Evolutionary conservation across 2,888 invertebrate genomes (phyloP).

Genomic region (Troilus luridus): DNA sequence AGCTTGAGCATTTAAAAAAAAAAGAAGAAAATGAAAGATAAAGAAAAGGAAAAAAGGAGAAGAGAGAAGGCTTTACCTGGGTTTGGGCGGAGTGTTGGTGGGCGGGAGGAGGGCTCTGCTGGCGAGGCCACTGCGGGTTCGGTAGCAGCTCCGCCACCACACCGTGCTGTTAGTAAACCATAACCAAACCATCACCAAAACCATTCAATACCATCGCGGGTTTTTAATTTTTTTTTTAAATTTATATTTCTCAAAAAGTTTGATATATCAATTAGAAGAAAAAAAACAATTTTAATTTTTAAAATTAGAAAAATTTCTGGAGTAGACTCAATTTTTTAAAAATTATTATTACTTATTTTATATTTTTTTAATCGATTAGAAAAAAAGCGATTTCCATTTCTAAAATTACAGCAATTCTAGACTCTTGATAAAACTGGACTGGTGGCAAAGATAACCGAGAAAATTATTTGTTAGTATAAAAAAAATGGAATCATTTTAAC

Average conservation of each 20-base stretch:
- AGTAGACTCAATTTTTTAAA: background rate
- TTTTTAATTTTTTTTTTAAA: background rate
- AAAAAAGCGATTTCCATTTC: background rate
- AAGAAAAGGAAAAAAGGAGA: background rate
- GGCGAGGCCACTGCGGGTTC: constrained; percentile 71
- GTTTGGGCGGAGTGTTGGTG: constrained; percentile 76
- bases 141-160: constrained; percentile 67
- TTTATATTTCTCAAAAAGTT: background rate
- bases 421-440: background rate
- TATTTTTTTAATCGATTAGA: background rate
- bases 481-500: too few species aligned
- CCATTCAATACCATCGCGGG: constrained; percentile 50
- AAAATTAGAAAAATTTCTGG: background rate
- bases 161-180: constrained; percentile 64
- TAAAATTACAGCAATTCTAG: background rate
- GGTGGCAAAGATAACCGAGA: background rate
- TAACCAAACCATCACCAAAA: constrained; percentile 61
- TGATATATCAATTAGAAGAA: background rate
- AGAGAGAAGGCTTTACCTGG: constrained; percentile 66
- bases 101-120: constrained; percentile 87
- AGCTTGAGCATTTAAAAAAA: background rate
- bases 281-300: background rate
- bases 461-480: too few species aligned
- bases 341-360: too few species aligned
- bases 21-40: background rate